Evolutionary conservation across 2,888 invertebrate species (phyloP).

Genomic region (Orthonychiurus folsomi): DNA sequence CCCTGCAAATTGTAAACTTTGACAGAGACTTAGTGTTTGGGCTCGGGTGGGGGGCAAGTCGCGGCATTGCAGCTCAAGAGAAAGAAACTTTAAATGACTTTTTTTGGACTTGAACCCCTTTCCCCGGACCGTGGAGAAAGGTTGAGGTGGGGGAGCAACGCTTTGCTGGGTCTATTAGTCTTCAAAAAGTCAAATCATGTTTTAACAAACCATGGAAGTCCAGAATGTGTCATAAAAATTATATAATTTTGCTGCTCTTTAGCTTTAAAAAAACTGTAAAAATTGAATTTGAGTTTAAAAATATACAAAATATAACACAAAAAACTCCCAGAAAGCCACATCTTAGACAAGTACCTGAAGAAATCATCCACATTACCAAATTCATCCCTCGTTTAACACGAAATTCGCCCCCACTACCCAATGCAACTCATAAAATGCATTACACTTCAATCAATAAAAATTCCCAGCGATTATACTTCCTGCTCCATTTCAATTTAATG

Average conservation of each 20-base stretch:
- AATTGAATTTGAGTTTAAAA: neutral
- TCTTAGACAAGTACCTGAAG: no score
- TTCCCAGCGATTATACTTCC: neutral
- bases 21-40: slow-evolving; percentile 9
- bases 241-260: no score
- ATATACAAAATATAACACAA: neutral
- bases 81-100: neutral
- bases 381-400: no score
- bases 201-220: neutral
- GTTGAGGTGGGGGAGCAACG: neutral
- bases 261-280: neutral
- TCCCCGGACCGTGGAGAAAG: neutral
- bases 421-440: neutral
- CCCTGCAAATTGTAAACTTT: slow-evolving; percentile 10
- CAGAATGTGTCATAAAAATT: neutral
- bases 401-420: no score
- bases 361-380: no score
- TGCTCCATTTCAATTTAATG: neutral
- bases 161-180: neutral
- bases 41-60: neutral
- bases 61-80: neutral
- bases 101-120: neutral
- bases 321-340: no score
- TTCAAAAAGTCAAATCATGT: neutral
- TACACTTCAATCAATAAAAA: neutral